A percentile compares a stretch with the other conserved stretches of the same genome.
phyloP scores from a whole-genome alignment of 2,797 vertebrate genomes.

The Siniperca obscura region DNA sequence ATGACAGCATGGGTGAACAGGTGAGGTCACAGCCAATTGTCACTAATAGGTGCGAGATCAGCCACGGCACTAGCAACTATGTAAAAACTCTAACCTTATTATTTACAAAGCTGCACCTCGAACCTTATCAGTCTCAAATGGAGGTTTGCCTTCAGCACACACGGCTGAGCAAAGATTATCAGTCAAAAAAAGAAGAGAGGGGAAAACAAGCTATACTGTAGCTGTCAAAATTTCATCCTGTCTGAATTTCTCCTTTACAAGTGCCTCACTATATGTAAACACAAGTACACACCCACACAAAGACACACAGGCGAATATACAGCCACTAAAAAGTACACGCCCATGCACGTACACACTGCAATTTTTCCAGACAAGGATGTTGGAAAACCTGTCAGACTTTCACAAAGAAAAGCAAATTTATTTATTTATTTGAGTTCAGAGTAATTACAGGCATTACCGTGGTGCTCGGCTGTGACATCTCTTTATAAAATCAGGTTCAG shows the following conservation, averaged over 20 bases:
- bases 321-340: conserved; percentile 48
- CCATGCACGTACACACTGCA: conserved; percentile 46
- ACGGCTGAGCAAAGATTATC: conserved; percentile 77
- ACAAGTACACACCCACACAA: conserved; percentile 72
- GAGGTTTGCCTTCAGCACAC: conserved; percentile 66
- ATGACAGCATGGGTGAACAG: conserved; percentile 79
- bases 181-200: conserved; percentile 65
- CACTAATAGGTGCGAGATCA: conserved; percentile 81
- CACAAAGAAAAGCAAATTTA: conserved; percentile 84
- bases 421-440: conserved; percentile 90
- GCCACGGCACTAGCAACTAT: conserved; percentile 74
- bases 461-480: conserved; percentile 82
- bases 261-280: conserved; percentile 79
- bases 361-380: conserved; percentile 82
- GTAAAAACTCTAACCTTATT: conserved; percentile 81
- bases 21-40: conserved; percentile 85
- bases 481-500: conserved; percentile 87
- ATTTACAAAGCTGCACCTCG: conserved; percentile 83
- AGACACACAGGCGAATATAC: conserved; percentile 66
- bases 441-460: conserved; percentile 86
- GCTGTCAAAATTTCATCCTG: conserved; percentile 85
- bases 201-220: conserved; percentile 79
- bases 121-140: conserved; percentile 76
- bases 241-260: conserved; percentile 78
- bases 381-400: conserved; percentile 87